Percentiles rank a stretch among this genome's conserved stretches.
These are phyloP conservation scores for Seira sanloemensis DNA, from an alignment of 2,888 invertebrate species.

Conservation along the genomic window DNA sequence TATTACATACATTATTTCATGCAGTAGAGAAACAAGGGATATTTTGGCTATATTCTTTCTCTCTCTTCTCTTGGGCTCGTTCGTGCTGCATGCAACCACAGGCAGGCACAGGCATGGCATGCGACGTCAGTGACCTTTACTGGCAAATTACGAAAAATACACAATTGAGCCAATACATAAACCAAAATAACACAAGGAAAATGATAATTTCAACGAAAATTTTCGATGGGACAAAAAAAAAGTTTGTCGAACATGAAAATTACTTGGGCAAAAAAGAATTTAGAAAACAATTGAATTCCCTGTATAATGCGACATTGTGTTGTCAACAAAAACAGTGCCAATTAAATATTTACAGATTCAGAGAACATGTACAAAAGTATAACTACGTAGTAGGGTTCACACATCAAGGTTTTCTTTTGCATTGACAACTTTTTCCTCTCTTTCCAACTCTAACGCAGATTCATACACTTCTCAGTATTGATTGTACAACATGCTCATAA, in stretches of 20 bases:
- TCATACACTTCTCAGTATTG: too few relatives aligned
- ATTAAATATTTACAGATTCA: too few relatives aligned
- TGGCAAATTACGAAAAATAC: conserved; percentile 48
- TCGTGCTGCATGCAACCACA: conserved; percentile 55
- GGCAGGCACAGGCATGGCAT: conserved; percentile 30
- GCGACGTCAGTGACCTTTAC: conserved; percentile 70
- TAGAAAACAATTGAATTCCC: not conserved
- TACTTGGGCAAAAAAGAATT: not conserved
- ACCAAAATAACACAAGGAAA: not conserved
- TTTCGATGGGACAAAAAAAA: not conserved
- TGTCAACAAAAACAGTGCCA: too few relatives aligned
- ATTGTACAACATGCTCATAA: too few relatives aligned
- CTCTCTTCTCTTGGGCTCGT: conserved; percentile 6
- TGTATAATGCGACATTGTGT: too few relatives aligned
- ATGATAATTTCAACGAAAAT: not conserved
- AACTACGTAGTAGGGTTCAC: too few relatives aligned
- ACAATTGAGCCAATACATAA: not conserved
- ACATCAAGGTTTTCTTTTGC: too few relatives aligned
- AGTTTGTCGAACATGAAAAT: not conserved
- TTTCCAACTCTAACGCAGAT: too few relatives aligned
- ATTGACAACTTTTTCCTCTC: too few relatives aligned
- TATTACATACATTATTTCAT: conserved; percentile 20
- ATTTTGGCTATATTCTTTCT: conserved; percentile 26
- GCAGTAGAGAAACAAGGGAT: not conserved
- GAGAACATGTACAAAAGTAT: too few relatives aligned